Base-by-base conservation (phyloP, 1,140 invertebrate species). In the Magallana ariakensis region DNA sequence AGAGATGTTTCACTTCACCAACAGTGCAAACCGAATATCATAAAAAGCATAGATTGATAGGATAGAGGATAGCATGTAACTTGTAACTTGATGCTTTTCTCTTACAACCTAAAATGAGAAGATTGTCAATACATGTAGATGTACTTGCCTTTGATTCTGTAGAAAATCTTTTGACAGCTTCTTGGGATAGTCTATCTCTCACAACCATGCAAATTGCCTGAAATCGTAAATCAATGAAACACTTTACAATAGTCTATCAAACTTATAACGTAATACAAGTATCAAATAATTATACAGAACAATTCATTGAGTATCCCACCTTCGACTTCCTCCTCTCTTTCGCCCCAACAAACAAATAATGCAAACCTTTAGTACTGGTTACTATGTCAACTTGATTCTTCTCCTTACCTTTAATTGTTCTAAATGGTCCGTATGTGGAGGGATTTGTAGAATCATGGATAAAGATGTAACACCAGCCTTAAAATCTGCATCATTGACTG, bases 401-500 rank as follows among this genome's bases (percentile, higher is more conserved):
- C 19, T 16, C 16, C 54, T 80, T 89, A 93, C 95, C 91, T 97
- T 96, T 82, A 98, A 94, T 19, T 97, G 97, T 13, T 97, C 92
- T 46, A 97, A 94, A 92, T 97, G 97, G 94, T 98, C 96, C 7
- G 97, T 96, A 95, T 99, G 98, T 13, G 96, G 96, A 0, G 96
- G 95, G 53, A 98, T 96, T 91, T 97, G 96, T 53, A 99, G 95
- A 66, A 98, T 94, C 92, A 96, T 96, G 6, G 98, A 97, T 80
- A 99, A 93, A 57, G 94, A 93, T 83, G 96, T 96, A 2, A 99
- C 96, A 58, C 98, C 98, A 82, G 96, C 95, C 89, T 97, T 97
- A 92, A 99, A 99, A 85, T 97, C 97, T 86, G 96, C 95, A 95
- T 97, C 97, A 85, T 97, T 95, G 95, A 98, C 97, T 98, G 93